Conservation (phyloP, 2,888 invertebrate genomes). For the Beris chalybata region DNA sequence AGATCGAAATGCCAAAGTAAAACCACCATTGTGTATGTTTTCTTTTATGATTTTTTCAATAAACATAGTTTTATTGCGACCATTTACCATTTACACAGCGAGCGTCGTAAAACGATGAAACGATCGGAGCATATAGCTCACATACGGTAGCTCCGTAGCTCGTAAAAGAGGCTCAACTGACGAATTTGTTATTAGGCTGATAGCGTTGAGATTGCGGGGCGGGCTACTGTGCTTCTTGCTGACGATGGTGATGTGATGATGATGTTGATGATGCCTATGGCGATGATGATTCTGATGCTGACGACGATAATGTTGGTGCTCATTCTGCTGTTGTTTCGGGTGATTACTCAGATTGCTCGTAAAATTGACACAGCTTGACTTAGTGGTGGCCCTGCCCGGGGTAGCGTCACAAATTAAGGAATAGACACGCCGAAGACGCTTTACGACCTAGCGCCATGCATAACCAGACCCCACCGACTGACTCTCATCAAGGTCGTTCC, state of each 20-base stretch:
- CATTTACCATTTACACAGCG: slow-evolving; percentile 14
- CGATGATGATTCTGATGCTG: not conserved
- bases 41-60: slow-evolving; percentile 26
- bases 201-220: not conserved
- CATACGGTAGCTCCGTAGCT: not conserved
- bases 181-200: slow-evolving; percentile 5
- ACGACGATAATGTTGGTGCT: not conserved
- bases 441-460: slow-evolving; percentile 13
- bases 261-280: not conserved
- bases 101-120: not conserved
- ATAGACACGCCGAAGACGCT: slow-evolving; percentile 22
- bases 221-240: not conserved
- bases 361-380: slow-evolving; percentile 14
- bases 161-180: slow-evolving; percentile 3
- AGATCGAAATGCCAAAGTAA: slow-evolving; percentile 7
- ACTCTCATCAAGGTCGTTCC: slow-evolving; percentile 18
- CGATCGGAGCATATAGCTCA: slow-evolving; percentile 3
- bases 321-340: slow-evolving; percentile 3
- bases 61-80: slow-evolving; percentile 17
- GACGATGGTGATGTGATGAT: not conserved
- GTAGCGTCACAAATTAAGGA: slow-evolving; percentile 5
- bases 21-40: slow-evolving; percentile 3
- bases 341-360: slow-evolving; percentile 31
- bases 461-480: slow-evolving; percentile 5
- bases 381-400: too few relatives aligned